Evolutionary conservation across 2,888 invertebrate genomes (phyloP), one percentile per base, ranked within the genome.

Genomic region (Serripes groenlandicus): DNA sequence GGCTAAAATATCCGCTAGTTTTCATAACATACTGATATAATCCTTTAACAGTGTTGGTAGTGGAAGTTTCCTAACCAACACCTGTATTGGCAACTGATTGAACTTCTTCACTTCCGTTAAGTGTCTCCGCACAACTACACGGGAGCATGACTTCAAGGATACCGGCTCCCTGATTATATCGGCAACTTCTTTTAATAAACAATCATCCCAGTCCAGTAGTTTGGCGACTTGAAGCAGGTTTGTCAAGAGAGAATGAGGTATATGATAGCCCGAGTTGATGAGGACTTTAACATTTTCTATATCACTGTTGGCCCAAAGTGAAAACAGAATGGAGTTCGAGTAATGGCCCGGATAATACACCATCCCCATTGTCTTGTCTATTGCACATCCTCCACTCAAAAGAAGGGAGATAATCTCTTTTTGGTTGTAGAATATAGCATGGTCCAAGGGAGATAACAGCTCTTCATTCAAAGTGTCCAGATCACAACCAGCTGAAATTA

Each of bases 401-500:
- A 88, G 73, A 15, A 87, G 76, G 26, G 87, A 72, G 32, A 86
- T 80, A 5, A 87, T 85, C 21, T 84, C 81, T 9, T 58, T 76
- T 28, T 83, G 80, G 35, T 82, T 86, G 80, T 81, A 81, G 28
- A 80, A 82, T 18, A 87, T 75, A 34, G 88, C 86, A 37, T 85
- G 77, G 64, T 88, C 88, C 34, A 88, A 49, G 18, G 86, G 88
- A 18, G 88, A 71, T 71, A 86, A 81, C 30, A 86, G 71, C 54
- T 88, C 88, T 69, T 85, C 85, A 64, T 88, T 88, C 37, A 85
- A 72, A 15, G 83, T 80, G 64, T 88, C 85, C 42, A 86, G 64
- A 62, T 88, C 81, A 81, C 85, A 81, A 21, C 88, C 88, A 58
- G 81, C 88, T 88, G 78, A n/a, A n/a, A n/a, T n/a, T n/a, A n/a